phyloP scores from a whole-genome alignment of 2,113 vertebrate species.

The Scartelaos histophorus region DNA sequence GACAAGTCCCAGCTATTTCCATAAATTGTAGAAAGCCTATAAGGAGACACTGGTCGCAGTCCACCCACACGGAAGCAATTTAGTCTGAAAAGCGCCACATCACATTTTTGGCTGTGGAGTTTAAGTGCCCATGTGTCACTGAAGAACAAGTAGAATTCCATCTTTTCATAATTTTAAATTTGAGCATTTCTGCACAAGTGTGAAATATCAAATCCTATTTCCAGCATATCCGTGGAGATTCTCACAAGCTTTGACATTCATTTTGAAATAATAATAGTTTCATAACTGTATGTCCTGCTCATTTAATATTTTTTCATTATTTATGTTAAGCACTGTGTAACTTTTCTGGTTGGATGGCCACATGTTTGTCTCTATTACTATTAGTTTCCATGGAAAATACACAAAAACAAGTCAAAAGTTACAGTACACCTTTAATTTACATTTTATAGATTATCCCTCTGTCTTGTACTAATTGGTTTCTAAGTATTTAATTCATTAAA shows the following conservation, averaged over 20 bases:
- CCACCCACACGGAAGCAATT: background rate
- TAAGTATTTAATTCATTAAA: no score
- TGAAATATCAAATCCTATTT: background rate
- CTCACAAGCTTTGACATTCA: background rate
- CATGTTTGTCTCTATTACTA: no score
- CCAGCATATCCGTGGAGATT: background rate
- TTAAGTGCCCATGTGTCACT: conserved; percentile 3
- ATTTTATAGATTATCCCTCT: no score
- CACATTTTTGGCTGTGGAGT: background rate
- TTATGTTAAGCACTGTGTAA: background rate
- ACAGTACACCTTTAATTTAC: no score
- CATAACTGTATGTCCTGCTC: no score
- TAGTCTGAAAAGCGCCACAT: background rate
- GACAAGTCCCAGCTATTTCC: background rate
- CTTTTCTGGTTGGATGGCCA: no score
- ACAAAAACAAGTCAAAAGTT: no score
- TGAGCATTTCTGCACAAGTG: background rate
- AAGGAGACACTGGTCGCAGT: conserved; percentile 5
- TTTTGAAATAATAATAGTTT: no score
- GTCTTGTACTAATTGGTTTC: no score
- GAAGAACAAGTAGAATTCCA: conserved; percentile 5
- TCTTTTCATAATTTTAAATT: background rate
- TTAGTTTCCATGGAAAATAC: no score
- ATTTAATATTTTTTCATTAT: background rate
- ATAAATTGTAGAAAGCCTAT: background rate